Base-by-base conservation (phyloP, 2,888 invertebrate species). In the Clitarchus hookeri region DNA sequence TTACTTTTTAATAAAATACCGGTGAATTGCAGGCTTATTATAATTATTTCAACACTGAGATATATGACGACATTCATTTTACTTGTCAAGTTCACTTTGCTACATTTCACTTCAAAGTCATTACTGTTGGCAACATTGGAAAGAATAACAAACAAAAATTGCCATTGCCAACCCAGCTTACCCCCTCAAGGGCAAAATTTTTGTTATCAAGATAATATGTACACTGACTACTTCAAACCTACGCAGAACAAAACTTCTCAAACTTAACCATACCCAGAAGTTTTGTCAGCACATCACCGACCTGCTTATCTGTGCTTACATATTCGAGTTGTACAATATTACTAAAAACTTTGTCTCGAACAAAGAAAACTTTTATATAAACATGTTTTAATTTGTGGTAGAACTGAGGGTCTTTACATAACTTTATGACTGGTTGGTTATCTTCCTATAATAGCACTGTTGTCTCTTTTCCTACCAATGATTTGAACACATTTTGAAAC, bases 131-230 rank as follows among this genome's bases (percentile, higher is more conserved):
- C 4, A 36, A 36, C 36, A 36, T 36, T 36, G 4, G 36, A 36
- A 36, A 48, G 16, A 48, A 48, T 48, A 48, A 6, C 16, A 48
- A 11, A 48, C 11, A 48, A 8, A 13, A 48, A 13, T 13, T 48
- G 48, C 48, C 48, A 48, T 16, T 48, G 8, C 48, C 48, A 48
- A 48, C 48, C 16, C 48, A 79, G 23, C 79, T 0, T n/a, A 25
- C 79, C 27, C 8, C 79, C 79, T 79, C 79, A 79, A n/a, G 12
- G 25, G 25, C 27, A 79, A 3, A n/a, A n/a, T 4, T 36, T 36
- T 36, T 36, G 36, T 36, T 36, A 36, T 44, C 78, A 84, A 85
- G 82, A 78, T 19, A 84, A 83, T n/a, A 23, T 23, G n/a, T 25
- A 25, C 26, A n/a, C 25, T 9, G n/a, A 36, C 48, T 84, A 48